Conservation (phyloP, 2,888 invertebrate species). For the Oscheius sp. region DNA sequence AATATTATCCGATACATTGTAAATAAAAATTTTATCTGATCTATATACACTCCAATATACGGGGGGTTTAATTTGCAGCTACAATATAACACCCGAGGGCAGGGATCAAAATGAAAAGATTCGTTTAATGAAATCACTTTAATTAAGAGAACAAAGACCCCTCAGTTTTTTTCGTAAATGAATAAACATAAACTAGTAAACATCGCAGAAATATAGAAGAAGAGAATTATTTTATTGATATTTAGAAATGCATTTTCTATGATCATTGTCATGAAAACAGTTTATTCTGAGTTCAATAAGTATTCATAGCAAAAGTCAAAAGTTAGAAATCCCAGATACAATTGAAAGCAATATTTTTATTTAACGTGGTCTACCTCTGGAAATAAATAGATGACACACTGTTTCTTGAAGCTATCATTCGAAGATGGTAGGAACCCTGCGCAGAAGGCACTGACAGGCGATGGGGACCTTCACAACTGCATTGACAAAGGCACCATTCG, state of each 20-base stretch:
- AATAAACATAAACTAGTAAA: too few relatives aligned
- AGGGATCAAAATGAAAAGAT: neutral
- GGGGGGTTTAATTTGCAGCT: too few relatives aligned
- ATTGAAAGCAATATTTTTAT: constrained; percentile 4
- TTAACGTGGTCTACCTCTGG: constrained; percentile 22
- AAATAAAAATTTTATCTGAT: constrained; percentile 4
- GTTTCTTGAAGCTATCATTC: neutral
- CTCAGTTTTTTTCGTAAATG: too few relatives aligned
- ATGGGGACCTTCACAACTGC: constrained; percentile 57
- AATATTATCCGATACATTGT: neutral
- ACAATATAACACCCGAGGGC: neutral
- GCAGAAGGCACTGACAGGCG: constrained; percentile 60
- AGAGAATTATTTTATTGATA: too few relatives aligned
- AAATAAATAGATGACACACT: constrained; percentile 20
- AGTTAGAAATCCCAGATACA: constrained; percentile 7
- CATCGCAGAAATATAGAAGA: too few relatives aligned
- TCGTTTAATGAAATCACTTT: neutral
- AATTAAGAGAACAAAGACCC: neutral
- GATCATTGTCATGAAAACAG: too few relatives aligned
- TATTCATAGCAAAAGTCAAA: too few relatives aligned
- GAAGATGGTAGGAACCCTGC: constrained; percentile 38
- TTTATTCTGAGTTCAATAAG: neutral
- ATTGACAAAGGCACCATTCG: constrained; percentile 35
- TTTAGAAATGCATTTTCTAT: too few relatives aligned
- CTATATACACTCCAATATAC: too few relatives aligned